Conservation (phyloP, 2,797 vertebrate genomes). For the Melopsittacus undulatus region DNA sequence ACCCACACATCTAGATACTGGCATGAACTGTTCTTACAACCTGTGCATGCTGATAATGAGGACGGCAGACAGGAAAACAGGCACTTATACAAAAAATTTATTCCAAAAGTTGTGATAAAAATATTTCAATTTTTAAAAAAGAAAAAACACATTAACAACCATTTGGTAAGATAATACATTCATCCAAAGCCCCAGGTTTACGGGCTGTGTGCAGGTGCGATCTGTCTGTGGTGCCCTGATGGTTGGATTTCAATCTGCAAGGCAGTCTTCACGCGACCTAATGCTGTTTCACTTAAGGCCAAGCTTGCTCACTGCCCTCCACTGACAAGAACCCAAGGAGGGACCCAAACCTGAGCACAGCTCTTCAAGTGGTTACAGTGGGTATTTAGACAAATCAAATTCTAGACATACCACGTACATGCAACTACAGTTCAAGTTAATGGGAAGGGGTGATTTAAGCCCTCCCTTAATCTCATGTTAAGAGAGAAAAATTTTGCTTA, state of each 20-base stretch:
- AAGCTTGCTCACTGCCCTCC: not conserved
- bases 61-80: not conserved
- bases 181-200: not conserved
- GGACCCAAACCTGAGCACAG: not conserved
- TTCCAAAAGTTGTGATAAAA: constrained; percentile 33
- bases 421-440: not conserved
- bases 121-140: not conserved
- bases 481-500: not conserved
- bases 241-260: not conserved
- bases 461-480: not conserved
- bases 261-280: not conserved
- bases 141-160: not conserved
- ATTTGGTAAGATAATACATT: constrained; percentile 2
- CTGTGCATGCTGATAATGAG: not conserved
- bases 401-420: fast-evolving
- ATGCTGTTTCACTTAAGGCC: not conserved
- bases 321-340: not conserved
- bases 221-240: not conserved
- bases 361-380: not conserved
- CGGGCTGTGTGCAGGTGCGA: fast-evolving
- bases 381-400: not conserved
- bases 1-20: not conserved
- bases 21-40: not conserved
- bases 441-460: not conserved
- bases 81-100: constrained; percentile 35